Base-by-base conservation (phyloP, 2,113 vertebrate genomes). In the Turdus rufiventris region DNA sequence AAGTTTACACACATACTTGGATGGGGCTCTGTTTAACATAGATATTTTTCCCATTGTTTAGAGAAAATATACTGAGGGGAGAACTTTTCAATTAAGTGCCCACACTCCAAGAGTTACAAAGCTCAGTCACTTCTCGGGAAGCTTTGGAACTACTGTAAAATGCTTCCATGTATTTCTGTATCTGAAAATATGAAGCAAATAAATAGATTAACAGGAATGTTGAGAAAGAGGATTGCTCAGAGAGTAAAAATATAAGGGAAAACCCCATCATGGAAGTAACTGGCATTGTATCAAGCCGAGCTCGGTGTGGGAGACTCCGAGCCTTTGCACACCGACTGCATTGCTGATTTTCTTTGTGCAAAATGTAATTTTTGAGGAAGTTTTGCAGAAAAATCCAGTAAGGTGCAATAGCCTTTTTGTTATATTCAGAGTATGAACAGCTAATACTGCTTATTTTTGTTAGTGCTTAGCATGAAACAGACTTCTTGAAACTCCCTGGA, bases 1-100 rank as follows among this genome's bases (percentile, higher is more conserved):
- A 88, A 70, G 74, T 90, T 91, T 93, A 91, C 81, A 89, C 73
- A 73, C 43, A 91, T 89, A 91, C 71, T 74, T 88, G n/a, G 58
- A 89, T 67, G 31, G 40, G 9, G 10, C 63, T 94, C 74, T 93
- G 50, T 88, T 93, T 79, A 88, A 76, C 50, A 21, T 28, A 38
- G 26, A 17, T 81, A 36, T 89, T 82, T 97, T 84, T 62, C 73
- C 34, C 29, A 76, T 54, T 89, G 58, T 90, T 76, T 62, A 73
- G 58, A 76, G 78, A 91, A 94, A 90, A 88, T 57, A 58, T 2
- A 65, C 5, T 4, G 3, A 89, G 51, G 57, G 34, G 70, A 80
- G 71, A 91, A 82, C 45, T 89, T 91, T 91, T 57, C 42, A 61
- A 85, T 88, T 87, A 91, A 84, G 33, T 82, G 70, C 57, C 63